Evolutionary conservation across 92 coral and sea anemone genomes (phyloP).

Genomic region (Siderastrea siderea): DNA sequence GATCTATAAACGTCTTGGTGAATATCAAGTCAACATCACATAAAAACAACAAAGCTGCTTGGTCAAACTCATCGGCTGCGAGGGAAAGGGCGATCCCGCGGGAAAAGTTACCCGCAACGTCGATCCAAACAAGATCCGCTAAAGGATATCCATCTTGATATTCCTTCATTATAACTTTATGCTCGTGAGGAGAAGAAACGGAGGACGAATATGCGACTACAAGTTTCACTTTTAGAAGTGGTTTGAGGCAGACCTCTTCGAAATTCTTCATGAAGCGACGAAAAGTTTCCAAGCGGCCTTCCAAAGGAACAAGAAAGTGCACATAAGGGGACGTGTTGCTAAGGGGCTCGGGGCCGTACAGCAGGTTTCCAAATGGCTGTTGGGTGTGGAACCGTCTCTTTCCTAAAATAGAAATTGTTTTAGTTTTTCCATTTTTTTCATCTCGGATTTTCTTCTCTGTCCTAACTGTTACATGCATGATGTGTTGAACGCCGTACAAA

Average conservation of each 20-base stretch:
- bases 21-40: slow-evolving; percentile 93
- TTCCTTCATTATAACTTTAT: slow-evolving; percentile 64
- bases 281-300: slow-evolving; percentile 84
- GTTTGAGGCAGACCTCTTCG: slow-evolving; percentile 85
- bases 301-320: slow-evolving; percentile 88
- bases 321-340: slow-evolving; percentile 43
- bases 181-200: slow-evolving; percentile 66
- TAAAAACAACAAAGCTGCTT: slow-evolving; percentile 78
- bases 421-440: background rate
- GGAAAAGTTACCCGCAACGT: slow-evolving; percentile 80
- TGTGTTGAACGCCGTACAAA: slow-evolving; percentile 79
- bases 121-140: slow-evolving; percentile 88
- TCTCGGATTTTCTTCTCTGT: slow-evolving; percentile 70
- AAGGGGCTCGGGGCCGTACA: slow-evolving; percentile 68
- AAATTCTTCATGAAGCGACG: slow-evolving; percentile 88
- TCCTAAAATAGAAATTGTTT: background rate
- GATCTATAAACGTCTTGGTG: slow-evolving; percentile 77
- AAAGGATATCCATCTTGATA: slow-evolving; percentile 81
- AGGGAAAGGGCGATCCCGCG: slow-evolving; percentile 88
- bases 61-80: slow-evolving; percentile 89
- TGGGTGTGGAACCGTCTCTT: slow-evolving; percentile 81
- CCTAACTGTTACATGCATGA: slow-evolving; percentile 83
- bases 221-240: slow-evolving; percentile 79
- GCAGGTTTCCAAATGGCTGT: slow-evolving; percentile 81
- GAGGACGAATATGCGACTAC: slow-evolving; percentile 87